These are phyloP conservation scores for Muscina levida DNA, from an alignment of 2,888 invertebrate species.

Conservation along the genomic window DNA sequence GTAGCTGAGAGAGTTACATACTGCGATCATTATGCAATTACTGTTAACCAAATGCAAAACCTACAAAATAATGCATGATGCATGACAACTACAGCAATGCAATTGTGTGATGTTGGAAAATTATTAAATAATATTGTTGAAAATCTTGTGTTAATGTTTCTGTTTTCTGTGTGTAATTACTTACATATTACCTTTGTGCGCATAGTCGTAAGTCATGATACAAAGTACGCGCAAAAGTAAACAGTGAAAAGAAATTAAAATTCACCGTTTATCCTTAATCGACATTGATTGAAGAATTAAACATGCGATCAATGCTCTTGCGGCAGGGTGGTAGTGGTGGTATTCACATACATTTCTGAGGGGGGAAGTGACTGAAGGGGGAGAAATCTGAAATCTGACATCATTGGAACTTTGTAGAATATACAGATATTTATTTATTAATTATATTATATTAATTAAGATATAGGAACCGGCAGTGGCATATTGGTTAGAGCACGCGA, in stretches of 20 bases:
- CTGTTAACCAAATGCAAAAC: neutral
- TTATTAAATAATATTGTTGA: constrained; percentile 32
- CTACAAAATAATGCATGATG: constrained; percentile 11
- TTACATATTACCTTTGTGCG: neutral
- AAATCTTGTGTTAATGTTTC: neutral
- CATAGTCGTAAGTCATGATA: constrained; percentile 3
- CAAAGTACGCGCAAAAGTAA: constrained; percentile 8
- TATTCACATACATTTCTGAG: neutral
- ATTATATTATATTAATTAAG: no score
- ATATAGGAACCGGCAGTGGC: no score
- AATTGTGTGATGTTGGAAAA: neutral
- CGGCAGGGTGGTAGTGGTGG: neutral
- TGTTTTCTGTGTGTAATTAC: no score
- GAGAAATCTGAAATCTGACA: no score
- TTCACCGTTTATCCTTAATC: constrained; percentile 32
- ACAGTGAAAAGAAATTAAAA: constrained; percentile 1
- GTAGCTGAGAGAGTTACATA: neutral
- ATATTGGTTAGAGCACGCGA: no score
- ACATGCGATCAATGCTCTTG: neutral
- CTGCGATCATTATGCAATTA: constrained; percentile 5
- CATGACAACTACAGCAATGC: constrained; percentile 23
- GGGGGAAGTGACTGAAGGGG: no score
- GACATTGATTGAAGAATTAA: constrained; percentile 30
- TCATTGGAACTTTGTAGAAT: no score
- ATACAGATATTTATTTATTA: no score